phyloP scores from a whole-genome alignment of 2,113 vertebrate species.

The Ahaetulla prasina region DNA sequence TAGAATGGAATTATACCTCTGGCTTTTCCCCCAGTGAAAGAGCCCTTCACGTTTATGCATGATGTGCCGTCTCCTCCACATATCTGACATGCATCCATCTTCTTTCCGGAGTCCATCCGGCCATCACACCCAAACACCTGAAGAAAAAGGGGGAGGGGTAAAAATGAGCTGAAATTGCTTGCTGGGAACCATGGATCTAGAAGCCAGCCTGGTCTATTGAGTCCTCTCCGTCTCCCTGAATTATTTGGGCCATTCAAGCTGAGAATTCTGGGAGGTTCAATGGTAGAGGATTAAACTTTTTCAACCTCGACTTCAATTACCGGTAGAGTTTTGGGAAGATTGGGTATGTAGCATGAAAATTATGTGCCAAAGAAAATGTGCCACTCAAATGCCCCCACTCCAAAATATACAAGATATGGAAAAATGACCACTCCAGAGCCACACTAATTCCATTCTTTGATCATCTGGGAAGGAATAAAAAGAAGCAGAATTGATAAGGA shows the following conservation, averaged over 20 bases:
- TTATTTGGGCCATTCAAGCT: not conserved
- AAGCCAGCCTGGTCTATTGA: not conserved
- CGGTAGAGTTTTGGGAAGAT: not conserved
- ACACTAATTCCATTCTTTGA: not conserved
- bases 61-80: constrained; percentile 85
- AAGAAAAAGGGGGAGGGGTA: not conserved
- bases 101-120: constrained; percentile 76
- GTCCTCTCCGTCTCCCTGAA: not conserved
- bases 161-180: not conserved
- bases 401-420: not conserved
- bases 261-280: not conserved
- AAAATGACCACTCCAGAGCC: not conserved
- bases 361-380: not conserved
- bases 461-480: not conserved
- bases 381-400: no score
- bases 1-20: constrained; percentile 68
- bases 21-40: constrained; percentile 76
- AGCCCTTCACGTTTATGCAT: constrained; percentile 72
- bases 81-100: constrained; percentile 77
- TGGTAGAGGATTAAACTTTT: not conserved
- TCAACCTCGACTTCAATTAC: no score
- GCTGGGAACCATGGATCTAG: not conserved
- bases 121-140: constrained; percentile 91
- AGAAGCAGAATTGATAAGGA: not conserved
- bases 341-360: not conserved